phyloP scores from a whole-genome alignment of 2,113 vertebrate species.

The Prionailurus viverrinus region DNA sequence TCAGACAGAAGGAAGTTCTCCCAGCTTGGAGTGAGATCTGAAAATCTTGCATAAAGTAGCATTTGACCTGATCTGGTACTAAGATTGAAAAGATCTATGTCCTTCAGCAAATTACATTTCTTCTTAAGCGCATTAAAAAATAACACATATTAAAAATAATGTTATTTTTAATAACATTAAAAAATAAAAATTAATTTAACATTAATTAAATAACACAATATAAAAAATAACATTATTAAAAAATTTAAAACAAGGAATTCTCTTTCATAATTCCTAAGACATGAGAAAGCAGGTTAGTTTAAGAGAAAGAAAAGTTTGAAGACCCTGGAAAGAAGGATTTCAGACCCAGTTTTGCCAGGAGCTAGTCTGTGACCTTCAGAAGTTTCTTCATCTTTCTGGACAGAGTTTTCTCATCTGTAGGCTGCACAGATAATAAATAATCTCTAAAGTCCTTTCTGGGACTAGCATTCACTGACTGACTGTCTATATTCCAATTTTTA shows the following conservation, averaged over 20 bases:
- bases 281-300: not conserved
- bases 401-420: slow-evolving; percentile 60
- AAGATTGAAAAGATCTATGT: not conserved
- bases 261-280: not conserved
- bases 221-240: too few species aligned
- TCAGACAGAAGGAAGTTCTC: not conserved
- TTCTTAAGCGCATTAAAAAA: not conserved
- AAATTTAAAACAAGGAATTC: not conserved
- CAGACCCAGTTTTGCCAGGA: not conserved
- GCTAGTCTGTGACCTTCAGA: slow-evolving; percentile 59
- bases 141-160: not conserved
- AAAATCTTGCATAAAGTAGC: not conserved
- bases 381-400: slow-evolving; percentile 45
- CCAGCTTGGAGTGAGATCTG: not conserved
- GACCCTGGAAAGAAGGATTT: not conserved
- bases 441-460: slow-evolving; percentile 53
- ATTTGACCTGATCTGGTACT: not conserved
- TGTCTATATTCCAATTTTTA: slow-evolving; percentile 70
- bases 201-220: too few species aligned
- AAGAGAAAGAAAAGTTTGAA: not conserved
- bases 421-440: slow-evolving; percentile 54
- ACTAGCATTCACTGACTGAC: slow-evolving; percentile 44
- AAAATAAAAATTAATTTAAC: too few species aligned
- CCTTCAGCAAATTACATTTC: slow-evolving; percentile 18
- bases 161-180: too few species aligned